A percentile compares a stretch with the other conserved stretches of the same genome.
Evolutionary conservation across 92 coral and sea anemone species (phyloP).

Genomic region (Anthopleura xanthogrammica): DNA sequence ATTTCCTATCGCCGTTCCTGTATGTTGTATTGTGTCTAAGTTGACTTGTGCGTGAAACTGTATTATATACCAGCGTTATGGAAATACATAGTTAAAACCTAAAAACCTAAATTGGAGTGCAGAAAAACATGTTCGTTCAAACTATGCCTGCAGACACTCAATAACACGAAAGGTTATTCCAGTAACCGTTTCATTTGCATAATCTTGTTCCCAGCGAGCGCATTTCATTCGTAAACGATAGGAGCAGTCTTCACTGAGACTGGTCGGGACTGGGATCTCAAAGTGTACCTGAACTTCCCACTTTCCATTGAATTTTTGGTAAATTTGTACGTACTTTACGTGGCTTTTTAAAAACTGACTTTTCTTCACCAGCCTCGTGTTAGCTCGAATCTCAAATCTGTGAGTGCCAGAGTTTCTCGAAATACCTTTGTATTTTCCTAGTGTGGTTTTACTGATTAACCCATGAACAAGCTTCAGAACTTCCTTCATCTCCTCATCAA

Average conservation of each 20-base stretch:
- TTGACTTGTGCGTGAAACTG: too few species aligned
- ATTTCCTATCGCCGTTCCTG: too few species aligned
- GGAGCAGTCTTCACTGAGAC: not conserved
- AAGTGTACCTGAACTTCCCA: slow-evolving; percentile 40
- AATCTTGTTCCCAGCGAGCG: slow-evolving; percentile 14
- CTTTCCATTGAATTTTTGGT: slow-evolving; percentile 17
- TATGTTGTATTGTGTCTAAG: too few species aligned
- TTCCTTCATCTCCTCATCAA: slow-evolving; percentile 45
- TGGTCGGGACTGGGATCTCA: not conserved
- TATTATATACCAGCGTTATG: too few species aligned
- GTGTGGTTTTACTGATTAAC: not conserved
- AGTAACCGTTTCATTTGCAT: not conserved
- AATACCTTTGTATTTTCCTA: slow-evolving; percentile 37
- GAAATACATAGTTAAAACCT: too few species aligned
- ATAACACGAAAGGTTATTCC: slow-evolving; percentile 8
- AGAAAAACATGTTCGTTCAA: too few species aligned
- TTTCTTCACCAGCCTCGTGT: slow-evolving; percentile 36
- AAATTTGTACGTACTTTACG: slow-evolving; percentile 14
- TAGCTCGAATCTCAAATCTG: slow-evolving; percentile 45
- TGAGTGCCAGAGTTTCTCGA: not conserved
- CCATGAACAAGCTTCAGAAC: slow-evolving; percentile 23
- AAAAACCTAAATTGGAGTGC: too few species aligned
- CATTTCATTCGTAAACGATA: not conserved
- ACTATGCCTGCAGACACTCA: not conserved
- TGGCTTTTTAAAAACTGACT: slow-evolving; percentile 15